phyloP scores from a whole-genome alignment of 2,888 invertebrate genomes.

The Drosophila meridiana region DNA sequence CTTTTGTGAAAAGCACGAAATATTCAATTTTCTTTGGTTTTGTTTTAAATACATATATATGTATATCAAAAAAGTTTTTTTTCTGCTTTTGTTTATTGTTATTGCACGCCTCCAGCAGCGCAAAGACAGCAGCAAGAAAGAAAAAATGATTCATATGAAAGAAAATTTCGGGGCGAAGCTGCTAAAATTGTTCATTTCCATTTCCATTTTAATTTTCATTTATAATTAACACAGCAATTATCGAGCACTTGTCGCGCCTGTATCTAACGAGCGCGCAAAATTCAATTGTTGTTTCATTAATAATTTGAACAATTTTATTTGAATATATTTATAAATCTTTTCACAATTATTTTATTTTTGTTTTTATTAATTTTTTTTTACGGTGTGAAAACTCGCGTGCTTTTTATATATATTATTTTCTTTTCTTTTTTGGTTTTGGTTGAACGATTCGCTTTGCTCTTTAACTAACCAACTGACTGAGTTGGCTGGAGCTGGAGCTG shows the following conservation, averaged over 20 bases:
- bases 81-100: conserved; percentile 42
- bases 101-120: conserved; percentile 52
- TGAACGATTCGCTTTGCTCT: conserved; percentile 40
- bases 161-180: conserved; percentile 20
- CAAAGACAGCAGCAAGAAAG: conserved; percentile 16
- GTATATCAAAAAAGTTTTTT: conserved; percentile 1
- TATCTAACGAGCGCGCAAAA: conserved; percentile 28
- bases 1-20: conserved; percentile 37
- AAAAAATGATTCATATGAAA: conserved; percentile 51
- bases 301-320: not conserved
- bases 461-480: conserved; percentile 54
- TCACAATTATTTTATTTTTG: not conserved
- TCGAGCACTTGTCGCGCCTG: conserved; percentile 56
- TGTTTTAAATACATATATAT: conserved; percentile 3
- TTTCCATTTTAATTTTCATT: conserved; percentile 23
- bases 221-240: conserved; percentile 44
- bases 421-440: conserved; percentile 7
- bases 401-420: conserved; percentile 14
- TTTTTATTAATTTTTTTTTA: not conserved
- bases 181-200: conserved; percentile 11
- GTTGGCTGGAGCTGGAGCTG: conserved; percentile 49
- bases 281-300: conserved; percentile 26
- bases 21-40: conserved; percentile 32
- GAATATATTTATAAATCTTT: not conserved
- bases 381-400: conserved; percentile 38